Percentiles rank a stretch among this genome's conserved stretches.
phyloP scores from a whole-genome alignment of 2,113 vertebrate genomes.

The Zosterops lateralis region DNA sequence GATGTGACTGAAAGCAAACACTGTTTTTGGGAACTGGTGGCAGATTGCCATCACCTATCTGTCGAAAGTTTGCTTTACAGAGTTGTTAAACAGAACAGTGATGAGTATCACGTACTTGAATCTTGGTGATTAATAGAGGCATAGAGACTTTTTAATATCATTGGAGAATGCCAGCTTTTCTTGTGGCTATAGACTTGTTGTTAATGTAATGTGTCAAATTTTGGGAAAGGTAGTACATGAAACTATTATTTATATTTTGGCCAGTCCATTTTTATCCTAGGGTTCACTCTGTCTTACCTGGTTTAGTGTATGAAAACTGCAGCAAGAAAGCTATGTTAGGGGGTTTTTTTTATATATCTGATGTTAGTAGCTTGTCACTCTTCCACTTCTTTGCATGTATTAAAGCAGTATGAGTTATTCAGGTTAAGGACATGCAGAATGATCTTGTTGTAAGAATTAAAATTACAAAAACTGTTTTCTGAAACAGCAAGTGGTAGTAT shows the following conservation, averaged over 20 bases:
- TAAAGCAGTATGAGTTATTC: not conserved
- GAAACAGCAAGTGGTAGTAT: not conserved
- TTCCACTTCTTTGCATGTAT: not conserved
- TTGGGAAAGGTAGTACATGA: not conserved
- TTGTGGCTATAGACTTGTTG: not conserved
- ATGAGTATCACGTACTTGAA: not conserved
- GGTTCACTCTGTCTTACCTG: accelerated
- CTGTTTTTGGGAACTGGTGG: not conserved
- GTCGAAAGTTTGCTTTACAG: not conserved
- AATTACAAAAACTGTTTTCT: not conserved
- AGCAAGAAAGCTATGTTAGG: not conserved
- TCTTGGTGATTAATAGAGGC: not conserved
- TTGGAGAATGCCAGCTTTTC: not conserved
- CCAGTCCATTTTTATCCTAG: not conserved
- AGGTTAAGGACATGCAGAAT: not conserved
- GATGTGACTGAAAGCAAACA: not conserved
- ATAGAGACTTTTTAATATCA: not conserved
- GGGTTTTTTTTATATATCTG: not conserved
- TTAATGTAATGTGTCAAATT: not conserved
- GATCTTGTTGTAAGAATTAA: not conserved
- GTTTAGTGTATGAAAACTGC: not conserved
- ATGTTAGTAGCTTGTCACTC: not conserved
- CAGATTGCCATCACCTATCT: constrained; percentile 1
- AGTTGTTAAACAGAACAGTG: not conserved
- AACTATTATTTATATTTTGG: not conserved